A percentile compares a stretch with the other conserved stretches of the same genome.
These are phyloP conservation scores for Agrotis exclamationis DNA, from an alignment of 2,888 invertebrate species.

Conservation along the genomic window DNA sequence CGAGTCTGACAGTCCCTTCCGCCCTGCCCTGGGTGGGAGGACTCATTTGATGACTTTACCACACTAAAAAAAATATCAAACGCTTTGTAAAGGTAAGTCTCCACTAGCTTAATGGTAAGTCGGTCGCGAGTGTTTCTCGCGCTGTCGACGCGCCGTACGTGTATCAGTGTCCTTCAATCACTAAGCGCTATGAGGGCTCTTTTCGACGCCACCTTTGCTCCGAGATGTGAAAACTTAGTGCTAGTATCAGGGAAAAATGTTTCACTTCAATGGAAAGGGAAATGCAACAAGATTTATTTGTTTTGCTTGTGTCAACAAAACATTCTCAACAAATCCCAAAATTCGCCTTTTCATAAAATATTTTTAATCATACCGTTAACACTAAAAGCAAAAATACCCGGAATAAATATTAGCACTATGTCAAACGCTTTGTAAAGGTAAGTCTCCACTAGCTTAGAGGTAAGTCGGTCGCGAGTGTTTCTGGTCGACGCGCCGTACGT, in stretches of 20 bases:
- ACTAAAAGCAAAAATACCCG: not conserved
- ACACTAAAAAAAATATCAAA: too few relatives aligned
- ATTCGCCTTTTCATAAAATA: too few relatives aligned
- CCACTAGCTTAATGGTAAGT: conserved; percentile 42
- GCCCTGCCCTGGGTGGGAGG: too few relatives aligned
- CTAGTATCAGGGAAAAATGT: conserved; percentile 16
- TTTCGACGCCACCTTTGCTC: conserved; percentile 23
- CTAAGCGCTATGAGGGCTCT: conserved; percentile 39
- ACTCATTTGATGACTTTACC: too few relatives aligned
- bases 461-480: conserved; percentile 43
- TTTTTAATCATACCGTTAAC: too few relatives aligned
- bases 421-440: conserved; percentile 28
- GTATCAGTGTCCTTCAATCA: conserved; percentile 56
- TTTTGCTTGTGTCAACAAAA: too few relatives aligned
- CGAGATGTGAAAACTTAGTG: conserved; percentile 33
- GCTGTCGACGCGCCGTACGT: conserved; percentile 36
- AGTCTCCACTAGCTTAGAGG: conserved; percentile 40
- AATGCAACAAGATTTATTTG: not conserved
- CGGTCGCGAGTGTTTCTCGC: conserved; percentile 44
- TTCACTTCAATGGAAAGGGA: not conserved
- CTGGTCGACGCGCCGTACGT: conserved; percentile 37
- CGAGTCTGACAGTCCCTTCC: too few relatives aligned
- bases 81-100: conserved; percentile 27
- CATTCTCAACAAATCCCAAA: too few relatives aligned
- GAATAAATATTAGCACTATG: conserved; percentile 7